Base-by-base conservation (phyloP, 92 coral and sea anemone genomes). In the Epizoanthus rinbou region DNA sequence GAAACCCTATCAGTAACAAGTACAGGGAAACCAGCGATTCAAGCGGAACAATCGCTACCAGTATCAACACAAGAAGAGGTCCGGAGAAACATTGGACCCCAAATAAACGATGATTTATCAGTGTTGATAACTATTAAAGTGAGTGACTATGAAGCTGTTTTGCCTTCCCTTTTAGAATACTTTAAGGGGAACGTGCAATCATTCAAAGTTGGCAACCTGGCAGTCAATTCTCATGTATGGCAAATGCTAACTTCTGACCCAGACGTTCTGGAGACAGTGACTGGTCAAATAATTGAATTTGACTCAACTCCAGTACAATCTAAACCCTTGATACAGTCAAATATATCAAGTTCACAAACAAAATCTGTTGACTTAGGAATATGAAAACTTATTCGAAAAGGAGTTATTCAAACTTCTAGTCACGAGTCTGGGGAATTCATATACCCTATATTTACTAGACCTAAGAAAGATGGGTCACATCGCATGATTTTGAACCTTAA, bases 401-500 rank as follows among this genome's bases (percentile, higher is more conserved):
- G 70, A 3, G 85, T 80, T 57, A 60, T 73, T 75, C 66, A 64
- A 69, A 47, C 75, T 25, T 64, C 6, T 75, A 43, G 39, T 60
- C 1, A 62, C 13, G 71, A 79, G 52, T 21, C 47, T 21, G 74
- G 72, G 69, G 87, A 83, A 41, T 67, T 74, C 57, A 76, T 87
- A 21, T 87, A 86, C 0, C 63, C 86, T 18, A 52, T 74, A 35
- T 87, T 87, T 64, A 80, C 74, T 18, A n/a, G 50, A 47, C 87
- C 85, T 1, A 85, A 87, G 75, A 80, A 90, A 62, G 88, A 87
- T 53, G 88, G 91, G n/a, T 67, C 88, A 8, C 65, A 64, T 57
- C 89, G 89, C 8, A 81, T 89, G 84, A 85, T 86, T 24, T 66
- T 88, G 14, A 90, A 90, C 35, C 66, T 86, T 7, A 85, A 89